A percentile compares a stretch with the other conserved stretches of the same genome.
phyloP scores from a whole-genome alignment of 2,113 vertebrate genomes.

The Paradoxurus hermaphroditus region DNA sequence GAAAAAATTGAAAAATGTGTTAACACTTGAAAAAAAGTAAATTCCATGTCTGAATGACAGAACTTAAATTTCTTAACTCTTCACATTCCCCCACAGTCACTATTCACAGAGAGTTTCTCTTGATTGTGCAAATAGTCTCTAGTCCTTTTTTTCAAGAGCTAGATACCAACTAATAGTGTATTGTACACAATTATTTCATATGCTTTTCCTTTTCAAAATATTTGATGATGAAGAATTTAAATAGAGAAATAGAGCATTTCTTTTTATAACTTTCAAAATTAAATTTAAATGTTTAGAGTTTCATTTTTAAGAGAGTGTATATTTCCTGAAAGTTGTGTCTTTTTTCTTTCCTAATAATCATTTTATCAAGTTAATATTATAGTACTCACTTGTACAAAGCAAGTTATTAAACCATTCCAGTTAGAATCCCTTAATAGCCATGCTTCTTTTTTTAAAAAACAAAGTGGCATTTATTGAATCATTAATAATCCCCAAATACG shows the following conservation, averaged over 20 bases:
- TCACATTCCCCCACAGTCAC: accelerated
- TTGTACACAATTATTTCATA: not conserved
- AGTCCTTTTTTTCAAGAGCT: not conserved
- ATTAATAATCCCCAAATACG: not conserved
- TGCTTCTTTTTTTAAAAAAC: not conserved
- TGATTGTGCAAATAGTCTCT: not conserved
- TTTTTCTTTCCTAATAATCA: not conserved
- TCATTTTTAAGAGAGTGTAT: not conserved
- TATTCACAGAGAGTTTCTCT: not conserved
- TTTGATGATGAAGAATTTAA: not conserved
- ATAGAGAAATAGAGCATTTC: not conserved
- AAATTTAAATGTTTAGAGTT: not conserved
- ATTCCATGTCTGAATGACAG: not conserved
- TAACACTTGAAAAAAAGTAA: not conserved
- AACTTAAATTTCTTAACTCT: not conserved
- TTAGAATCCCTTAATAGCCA: not conserved
- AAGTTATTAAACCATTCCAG: not conserved
- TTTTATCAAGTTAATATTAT: not conserved
- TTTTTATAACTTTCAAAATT: not conserved
- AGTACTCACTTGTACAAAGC: not conserved
- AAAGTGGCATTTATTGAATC: not conserved
- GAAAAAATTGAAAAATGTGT: no score
- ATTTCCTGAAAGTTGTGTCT: not conserved
- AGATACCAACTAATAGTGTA: not conserved
- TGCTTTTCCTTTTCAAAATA: not conserved